Conservation (phyloP, 2,797 vertebrate species). For the Pempheris klunzingeri region DNA sequence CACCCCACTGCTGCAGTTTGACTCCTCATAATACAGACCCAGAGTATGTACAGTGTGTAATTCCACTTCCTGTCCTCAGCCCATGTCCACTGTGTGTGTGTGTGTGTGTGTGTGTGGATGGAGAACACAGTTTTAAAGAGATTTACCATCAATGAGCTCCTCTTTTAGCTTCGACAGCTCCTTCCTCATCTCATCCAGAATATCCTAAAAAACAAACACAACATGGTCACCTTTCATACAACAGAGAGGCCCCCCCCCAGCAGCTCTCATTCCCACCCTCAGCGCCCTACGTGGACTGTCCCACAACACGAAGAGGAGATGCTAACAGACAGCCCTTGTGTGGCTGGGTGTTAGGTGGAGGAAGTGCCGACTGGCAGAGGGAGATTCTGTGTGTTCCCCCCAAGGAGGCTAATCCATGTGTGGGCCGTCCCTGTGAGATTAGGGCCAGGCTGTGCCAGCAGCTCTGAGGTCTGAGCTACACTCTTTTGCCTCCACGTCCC, state of each 20-base stretch:
- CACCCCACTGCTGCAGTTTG: too few species aligned
- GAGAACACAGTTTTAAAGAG: background rate
- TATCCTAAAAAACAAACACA: constrained; percentile 86
- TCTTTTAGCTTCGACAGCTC: constrained; percentile 98
- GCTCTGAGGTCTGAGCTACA: background rate
- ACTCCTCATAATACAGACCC: background rate
- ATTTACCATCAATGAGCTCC: constrained; percentile 98
- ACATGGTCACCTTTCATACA: constrained; percentile 20
- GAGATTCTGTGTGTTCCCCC: constrained; percentile 9
- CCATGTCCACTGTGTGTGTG: too few species aligned
- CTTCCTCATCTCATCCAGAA: constrained; percentile 99
- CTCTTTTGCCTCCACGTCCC: background rate
- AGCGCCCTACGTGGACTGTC: background rate
- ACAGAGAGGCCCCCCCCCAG: background rate
- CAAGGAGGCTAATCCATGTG: constrained; percentile 23
- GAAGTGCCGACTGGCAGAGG: constrained; percentile 8
- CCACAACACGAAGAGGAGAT: constrained; percentile 7
- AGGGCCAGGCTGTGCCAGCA: too few species aligned
- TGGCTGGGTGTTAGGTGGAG: background rate
- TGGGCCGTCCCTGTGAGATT: constrained; percentile 35
- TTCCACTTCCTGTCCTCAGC: constrained; percentile 17
- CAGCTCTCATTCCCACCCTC: background rate
- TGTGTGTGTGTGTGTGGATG: background rate
- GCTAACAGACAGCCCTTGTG: background rate
- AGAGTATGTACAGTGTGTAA: background rate